These are phyloP conservation scores for Leucoraja ocellata DNA, from an alignment of 2,797 vertebrate genomes.

Conservation along the genomic window DNA sequence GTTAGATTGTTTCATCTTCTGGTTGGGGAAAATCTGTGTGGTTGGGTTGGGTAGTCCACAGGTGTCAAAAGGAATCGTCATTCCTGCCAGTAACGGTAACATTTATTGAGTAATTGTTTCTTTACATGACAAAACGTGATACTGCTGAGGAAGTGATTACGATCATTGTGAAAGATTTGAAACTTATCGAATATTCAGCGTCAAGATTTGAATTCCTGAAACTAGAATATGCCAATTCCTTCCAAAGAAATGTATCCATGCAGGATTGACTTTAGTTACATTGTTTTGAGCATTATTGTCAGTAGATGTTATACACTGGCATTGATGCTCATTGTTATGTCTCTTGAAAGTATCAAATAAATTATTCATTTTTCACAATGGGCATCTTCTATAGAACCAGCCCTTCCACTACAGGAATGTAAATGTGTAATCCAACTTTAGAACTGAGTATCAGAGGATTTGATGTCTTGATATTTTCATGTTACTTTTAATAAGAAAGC, in stretches of 20 bases:
- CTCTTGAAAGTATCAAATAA: not conserved
- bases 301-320: not conserved
- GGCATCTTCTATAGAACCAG: not conserved
- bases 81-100: not conserved
- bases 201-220: not conserved
- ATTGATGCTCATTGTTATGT: not conserved
- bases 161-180: not conserved
- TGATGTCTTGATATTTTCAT: not conserved
- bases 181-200: not conserved
- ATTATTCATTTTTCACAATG: not conserved
- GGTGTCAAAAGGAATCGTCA: not conserved
- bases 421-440: not conserved
- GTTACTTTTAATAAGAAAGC: not conserved
- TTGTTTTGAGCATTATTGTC: not conserved
- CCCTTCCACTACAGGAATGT: too few species aligned
- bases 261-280: not conserved
- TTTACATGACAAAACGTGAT: not conserved
- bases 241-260: not conserved
- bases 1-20: too few species aligned
- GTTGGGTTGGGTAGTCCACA: not conserved
- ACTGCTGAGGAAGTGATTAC: not conserved
- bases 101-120: slow-evolving; percentile 21
- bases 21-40: slow-evolving; percentile 29
- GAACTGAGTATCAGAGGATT: not conserved
- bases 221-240: not conserved